A percentile compares a stretch with the other conserved stretches of the same genome.
Conservation (phyloP, 2,113 vertebrate genomes). For the Chamaetylas fuelleborni region DNA sequence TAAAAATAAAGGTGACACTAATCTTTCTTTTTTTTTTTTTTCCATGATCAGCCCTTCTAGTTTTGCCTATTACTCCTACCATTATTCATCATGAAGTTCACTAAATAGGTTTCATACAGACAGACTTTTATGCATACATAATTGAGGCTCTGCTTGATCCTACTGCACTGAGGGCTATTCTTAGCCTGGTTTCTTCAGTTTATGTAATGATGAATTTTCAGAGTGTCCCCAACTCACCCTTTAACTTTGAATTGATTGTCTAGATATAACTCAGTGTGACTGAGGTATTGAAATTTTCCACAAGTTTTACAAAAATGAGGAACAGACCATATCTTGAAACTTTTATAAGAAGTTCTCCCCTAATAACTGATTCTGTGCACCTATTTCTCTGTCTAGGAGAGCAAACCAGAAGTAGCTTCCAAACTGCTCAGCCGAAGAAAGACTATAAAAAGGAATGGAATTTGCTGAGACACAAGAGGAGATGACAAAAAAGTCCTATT, state of each 20-base stretch:
- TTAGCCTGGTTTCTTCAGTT: conserved; percentile 14
- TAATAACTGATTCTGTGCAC: neutral
- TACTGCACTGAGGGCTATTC: conserved; percentile 21
- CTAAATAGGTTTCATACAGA: neutral
- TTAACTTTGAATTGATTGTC: conserved; percentile 4
- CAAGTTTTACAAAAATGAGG: neutral
- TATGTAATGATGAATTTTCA: conserved; percentile 54
- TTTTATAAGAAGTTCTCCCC: neutral
- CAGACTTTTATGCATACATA: conserved; percentile 22
- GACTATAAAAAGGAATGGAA: neutral
- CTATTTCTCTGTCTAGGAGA: neutral
- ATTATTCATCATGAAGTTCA: neutral
- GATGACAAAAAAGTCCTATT: neutral
- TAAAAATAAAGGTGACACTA: neutral
- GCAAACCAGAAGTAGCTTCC: neutral
- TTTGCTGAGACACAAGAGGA: neutral
- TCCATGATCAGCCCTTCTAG: neutral
- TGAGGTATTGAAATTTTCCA: neutral
- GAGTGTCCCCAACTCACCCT: neutral
- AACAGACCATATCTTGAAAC: neutral
- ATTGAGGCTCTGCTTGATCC: conserved; percentile 29
- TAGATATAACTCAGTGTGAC: neutral
- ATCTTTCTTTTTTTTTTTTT: neutral
- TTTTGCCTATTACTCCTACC: neutral
- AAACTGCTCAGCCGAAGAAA: neutral